phyloP scores from a whole-genome alignment of 2,113 vertebrate species.

The Pholis gunnellus region DNA sequence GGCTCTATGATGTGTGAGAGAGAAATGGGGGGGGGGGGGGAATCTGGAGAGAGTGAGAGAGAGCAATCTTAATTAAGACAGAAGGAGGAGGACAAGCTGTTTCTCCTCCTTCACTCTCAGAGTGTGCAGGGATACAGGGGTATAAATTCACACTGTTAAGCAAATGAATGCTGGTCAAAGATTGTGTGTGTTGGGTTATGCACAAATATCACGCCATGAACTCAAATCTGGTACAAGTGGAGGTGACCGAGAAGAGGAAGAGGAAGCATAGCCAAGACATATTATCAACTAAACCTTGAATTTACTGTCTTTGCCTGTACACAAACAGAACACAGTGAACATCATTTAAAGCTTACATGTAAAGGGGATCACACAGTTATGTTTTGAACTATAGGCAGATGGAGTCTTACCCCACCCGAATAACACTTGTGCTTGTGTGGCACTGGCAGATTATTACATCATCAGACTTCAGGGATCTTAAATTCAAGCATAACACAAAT shows the following conservation, averaged over 20 bases:
- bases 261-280: background rate
- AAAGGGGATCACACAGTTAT: background rate
- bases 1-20: conserved; percentile 21
- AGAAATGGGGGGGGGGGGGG: background rate
- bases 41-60: conserved; percentile 5
- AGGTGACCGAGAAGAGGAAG: background rate
- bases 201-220: background rate
- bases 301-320: background rate
- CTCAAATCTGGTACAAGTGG: background rate
- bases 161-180: background rate
- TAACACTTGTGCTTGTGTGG: too few relatives aligned
- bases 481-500: background rate
- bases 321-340: background rate
- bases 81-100: background rate
- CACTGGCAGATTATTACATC: background rate
- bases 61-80: conserved; percentile 13
- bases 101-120: background rate
- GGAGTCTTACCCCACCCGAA: background rate
- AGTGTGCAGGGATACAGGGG: background rate
- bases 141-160: conserved; percentile 1
- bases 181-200: background rate
- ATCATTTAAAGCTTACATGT: background rate
- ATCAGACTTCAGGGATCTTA: background rate
- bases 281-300: background rate
- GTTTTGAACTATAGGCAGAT: background rate